Evolutionary conservation across 2,113 vertebrate genomes (phyloP).

Genomic region (Acanthochromis polyacanthus): DNA sequence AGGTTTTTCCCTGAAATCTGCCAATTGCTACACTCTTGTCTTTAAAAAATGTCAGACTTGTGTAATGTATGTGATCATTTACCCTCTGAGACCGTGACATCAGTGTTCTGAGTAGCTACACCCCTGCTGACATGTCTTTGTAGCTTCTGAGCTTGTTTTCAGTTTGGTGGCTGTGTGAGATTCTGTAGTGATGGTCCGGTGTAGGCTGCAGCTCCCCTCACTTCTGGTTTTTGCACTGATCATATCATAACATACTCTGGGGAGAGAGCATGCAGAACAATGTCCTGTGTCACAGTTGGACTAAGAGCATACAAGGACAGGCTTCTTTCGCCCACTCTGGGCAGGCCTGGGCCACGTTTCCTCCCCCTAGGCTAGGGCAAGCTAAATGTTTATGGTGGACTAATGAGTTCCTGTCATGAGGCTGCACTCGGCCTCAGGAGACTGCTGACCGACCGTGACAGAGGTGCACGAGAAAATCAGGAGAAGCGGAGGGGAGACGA

Average conservation of each 20-base stretch:
- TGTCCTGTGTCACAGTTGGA: conserved; percentile 37
- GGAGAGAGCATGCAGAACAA: conserved; percentile 10
- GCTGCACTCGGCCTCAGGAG: conserved; percentile 61
- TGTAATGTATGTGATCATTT: background rate
- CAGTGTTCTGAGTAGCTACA: background rate
- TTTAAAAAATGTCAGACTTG: too few species aligned
- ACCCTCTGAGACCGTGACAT: background rate
- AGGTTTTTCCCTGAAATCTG: too few species aligned
- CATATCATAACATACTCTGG: conserved; percentile 8
- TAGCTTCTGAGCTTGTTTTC: background rate
- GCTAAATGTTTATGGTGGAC: conserved; percentile 81
- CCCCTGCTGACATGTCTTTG: background rate
- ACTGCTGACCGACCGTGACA: conserved; percentile 57
- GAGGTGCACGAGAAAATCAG: conserved; percentile 49
- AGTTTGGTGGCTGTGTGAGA: background rate
- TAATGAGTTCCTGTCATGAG: conserved; percentile 84
- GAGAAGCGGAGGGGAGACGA: conserved; percentile 26
- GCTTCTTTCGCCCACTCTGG: conserved; percentile 17
- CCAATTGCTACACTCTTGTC: too few species aligned
- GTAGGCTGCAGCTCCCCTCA: background rate
- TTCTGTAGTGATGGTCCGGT: background rate
- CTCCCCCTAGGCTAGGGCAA: conserved; percentile 61
- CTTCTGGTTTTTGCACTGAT: conserved; percentile 14
- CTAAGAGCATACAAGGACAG: conserved; percentile 19
- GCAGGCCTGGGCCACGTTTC: conserved; percentile 38